These are phyloP conservation scores for Tetramorium simillimum DNA, from an alignment of 1,140 invertebrate genomes.

Conservation along the genomic window DNA sequence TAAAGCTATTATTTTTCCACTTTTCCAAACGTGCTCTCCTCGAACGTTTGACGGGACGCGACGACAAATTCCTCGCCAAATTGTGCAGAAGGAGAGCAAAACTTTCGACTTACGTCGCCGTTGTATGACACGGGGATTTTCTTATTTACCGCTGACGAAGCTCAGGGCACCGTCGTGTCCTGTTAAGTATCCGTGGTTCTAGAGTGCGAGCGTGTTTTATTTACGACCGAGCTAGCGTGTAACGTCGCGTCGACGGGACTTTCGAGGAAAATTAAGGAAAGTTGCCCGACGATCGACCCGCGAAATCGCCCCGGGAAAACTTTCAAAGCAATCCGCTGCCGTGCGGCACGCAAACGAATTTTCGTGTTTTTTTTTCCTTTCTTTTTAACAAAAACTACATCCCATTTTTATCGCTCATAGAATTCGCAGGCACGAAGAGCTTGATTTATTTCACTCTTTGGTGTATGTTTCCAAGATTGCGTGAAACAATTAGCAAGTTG, in stretches of 20 bases:
- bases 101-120: not conserved
- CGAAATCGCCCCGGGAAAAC: constrained; percentile 49
- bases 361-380: not conserved
- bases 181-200: constrained; percentile 16
- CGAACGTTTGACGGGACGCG: not conserved
- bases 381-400: not conserved
- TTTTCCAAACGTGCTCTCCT: not conserved
- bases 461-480: constrained; percentile 9
- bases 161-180: not conserved
- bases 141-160: constrained; percentile 31
- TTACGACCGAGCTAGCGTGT: constrained; percentile 22
- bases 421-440: constrained; percentile 24
- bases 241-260: constrained; percentile 41
- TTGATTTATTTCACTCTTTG: not conserved
- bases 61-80: not conserved
- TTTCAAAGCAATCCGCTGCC: constrained; percentile 41
- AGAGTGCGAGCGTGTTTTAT: constrained; percentile 25
- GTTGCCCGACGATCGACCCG: constrained; percentile 29
- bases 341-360: constrained; percentile 56
- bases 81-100: not conserved
- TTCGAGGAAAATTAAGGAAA: constrained; percentile 55
- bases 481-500: constrained; percentile 39
- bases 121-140: not conserved
- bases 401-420: constrained; percentile 37
- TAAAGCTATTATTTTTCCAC: not conserved